Evolutionary conservation across 2,888 invertebrate genomes (phyloP), one percentile per base, ranked within the genome.

Genomic region (Chesias legatella): DNA sequence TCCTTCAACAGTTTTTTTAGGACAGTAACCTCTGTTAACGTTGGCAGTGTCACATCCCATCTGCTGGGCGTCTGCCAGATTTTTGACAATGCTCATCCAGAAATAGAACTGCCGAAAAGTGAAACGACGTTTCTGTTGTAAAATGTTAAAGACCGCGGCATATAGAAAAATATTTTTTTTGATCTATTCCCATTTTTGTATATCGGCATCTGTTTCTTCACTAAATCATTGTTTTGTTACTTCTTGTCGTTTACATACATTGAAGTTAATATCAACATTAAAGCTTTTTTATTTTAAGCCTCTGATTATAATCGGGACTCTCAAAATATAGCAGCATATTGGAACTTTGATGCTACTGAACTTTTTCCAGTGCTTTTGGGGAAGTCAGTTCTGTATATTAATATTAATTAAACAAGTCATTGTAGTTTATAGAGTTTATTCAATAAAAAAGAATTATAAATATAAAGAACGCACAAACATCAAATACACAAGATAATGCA

Each of bases 11-110:
- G 62, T 69, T 79, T 78, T 67, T 84, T 80, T 81, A 69, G 81
- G 79, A 69, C 79, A 73, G 61, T 81, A 78, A 82, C 84, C 84
- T 83, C 71, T 81, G 73, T 79, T 79, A 72, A 73, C 77, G 79
- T 83, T 85, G 85, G 84, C 85, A 76, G 76, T 82, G 80, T 80
- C 82, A 76, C 79, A 72, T 66, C 59, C 54, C 59, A 55, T 33
- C 46, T 54, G 10, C 73, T 88, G 85, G 86, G 79, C 58, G 49
- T 41, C 42, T 82, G 86, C 86, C 86, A 88, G 72, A 77, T 60
- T 73, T 70, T 75, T 79, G 67, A 85, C 85, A 86, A 85, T 88
- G 77, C 76, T 68, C 55, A 57, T 66, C 79, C 72, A 54, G 60
- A 85, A 88, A 86, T 86, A 88, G 40, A 36, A 70, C 69, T 55